These are phyloP conservation scores for Drosophila cardini DNA, from an alignment of 1,140 invertebrate species.

Conservation along the genomic window DNA sequence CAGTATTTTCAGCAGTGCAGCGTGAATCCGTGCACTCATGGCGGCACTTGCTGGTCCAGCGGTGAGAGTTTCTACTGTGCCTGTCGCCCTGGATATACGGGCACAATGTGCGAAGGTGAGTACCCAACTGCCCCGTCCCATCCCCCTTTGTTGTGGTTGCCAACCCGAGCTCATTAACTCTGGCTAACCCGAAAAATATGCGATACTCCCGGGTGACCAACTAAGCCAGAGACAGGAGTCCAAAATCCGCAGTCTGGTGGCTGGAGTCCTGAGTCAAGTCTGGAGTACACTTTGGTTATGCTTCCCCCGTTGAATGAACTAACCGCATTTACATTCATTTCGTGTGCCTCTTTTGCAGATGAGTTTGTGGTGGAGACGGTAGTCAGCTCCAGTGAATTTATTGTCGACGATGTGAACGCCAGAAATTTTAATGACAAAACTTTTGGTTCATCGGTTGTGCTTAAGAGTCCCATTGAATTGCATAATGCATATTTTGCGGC, in stretches of 20 bases:
- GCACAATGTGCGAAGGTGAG: slow-evolving; percentile 90
- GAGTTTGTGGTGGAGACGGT: slow-evolving; percentile 89
- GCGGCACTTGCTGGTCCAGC: slow-evolving; percentile 91
- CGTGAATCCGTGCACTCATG: slow-evolving; percentile 90
- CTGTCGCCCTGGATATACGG: slow-evolving; percentile 90
- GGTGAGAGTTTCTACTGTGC: slow-evolving; percentile 91
- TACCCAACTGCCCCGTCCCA: not conserved
- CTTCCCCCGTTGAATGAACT: slow-evolving; percentile 14
- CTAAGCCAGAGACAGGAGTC: not conserved
- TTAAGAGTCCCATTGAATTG: slow-evolving; percentile 85
- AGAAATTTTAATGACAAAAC: slow-evolving; percentile 88
- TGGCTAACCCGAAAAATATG: slow-evolving; percentile 33
- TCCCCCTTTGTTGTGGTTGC: not conserved
- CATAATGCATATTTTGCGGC: slow-evolving; percentile 91
- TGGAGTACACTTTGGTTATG: not conserved
- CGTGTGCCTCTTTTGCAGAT: slow-evolving; percentile 81
- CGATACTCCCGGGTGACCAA: slow-evolving; percentile 12
- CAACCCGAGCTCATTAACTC: slow-evolving; percentile 29
- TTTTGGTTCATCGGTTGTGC: slow-evolving; percentile 86
- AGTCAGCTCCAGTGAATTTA: slow-evolving; percentile 86
- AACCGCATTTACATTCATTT: slow-evolving; percentile 57
- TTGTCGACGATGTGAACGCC: slow-evolving; percentile 85
- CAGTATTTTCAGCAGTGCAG: slow-evolving; percentile 88
- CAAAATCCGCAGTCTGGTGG: too few species aligned
- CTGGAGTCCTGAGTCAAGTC: too few species aligned